Percentiles rank a stretch among this genome's conserved stretches.
Evolutionary conservation across 2,797 vertebrate genomes (phyloP).

Genomic region (Lagorchestes hirsutus): DNA sequence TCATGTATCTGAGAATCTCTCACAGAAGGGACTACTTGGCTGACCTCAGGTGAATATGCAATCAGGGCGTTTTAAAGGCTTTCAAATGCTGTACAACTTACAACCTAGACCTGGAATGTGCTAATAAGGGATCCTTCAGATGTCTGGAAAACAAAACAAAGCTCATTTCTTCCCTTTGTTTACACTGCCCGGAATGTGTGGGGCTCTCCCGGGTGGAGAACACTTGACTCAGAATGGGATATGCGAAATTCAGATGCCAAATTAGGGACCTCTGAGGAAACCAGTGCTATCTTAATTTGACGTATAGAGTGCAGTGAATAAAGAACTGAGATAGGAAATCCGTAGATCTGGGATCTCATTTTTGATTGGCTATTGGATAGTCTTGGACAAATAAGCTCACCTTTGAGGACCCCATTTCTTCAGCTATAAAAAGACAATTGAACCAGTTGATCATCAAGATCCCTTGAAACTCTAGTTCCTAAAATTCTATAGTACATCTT

Average conservation of each 20-base stretch:
- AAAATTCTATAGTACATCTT: not conserved
- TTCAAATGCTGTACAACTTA: conserved; percentile 62
- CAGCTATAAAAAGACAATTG: conserved; percentile 29
- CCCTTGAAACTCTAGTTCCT: not conserved
- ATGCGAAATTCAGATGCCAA: not conserved
- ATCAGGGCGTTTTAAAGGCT: conserved; percentile 74
- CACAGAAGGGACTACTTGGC: conserved; percentile 64
- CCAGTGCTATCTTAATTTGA: not conserved
- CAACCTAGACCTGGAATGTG: conserved; percentile 52
- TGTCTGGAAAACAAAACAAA: conserved; percentile 27
- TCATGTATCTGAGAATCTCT: conserved; percentile 69
- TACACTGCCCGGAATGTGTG: conserved; percentile 5
- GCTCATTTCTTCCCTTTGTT: conserved; percentile 12
- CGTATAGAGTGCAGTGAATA: not conserved
- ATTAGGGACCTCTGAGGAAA: not conserved
- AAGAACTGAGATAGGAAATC: not conserved
- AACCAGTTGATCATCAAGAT: not conserved
- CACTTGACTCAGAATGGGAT: conserved; percentile 17
- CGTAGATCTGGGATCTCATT: conserved; percentile 31
- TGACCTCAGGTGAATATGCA: conserved; percentile 73
- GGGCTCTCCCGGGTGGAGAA: not conserved
- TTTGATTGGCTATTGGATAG: not conserved
- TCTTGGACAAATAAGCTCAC: conserved; percentile 4
- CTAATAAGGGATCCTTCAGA: conserved; percentile 69
- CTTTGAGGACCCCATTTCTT: not conserved